Conservation (phyloP, 2,797 vertebrate genomes). For the Coregonus sp. region DNA sequence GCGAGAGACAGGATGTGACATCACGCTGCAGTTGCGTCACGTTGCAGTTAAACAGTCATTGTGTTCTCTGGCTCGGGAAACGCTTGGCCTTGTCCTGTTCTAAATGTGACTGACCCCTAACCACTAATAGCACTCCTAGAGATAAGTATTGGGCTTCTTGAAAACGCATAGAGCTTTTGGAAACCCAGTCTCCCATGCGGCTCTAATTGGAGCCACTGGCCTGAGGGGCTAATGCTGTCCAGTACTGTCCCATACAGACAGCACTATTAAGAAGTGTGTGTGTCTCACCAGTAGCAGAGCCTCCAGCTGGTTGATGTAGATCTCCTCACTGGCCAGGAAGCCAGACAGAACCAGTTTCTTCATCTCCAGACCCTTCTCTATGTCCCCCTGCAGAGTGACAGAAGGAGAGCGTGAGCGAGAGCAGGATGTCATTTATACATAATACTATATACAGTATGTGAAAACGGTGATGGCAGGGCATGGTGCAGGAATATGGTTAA, state of each 20-base stretch:
- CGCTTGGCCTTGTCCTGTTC: background rate
- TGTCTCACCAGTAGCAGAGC: conserved; percentile 88
- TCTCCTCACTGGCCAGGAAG: conserved; percentile 96
- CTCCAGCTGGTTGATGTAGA: conserved; percentile 98
- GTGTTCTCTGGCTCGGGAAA: background rate
- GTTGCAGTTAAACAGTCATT: background rate
- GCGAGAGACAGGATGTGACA: background rate
- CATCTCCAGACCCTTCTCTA: conserved; percentile 96
- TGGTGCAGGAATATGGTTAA: too few species aligned
- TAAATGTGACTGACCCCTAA: conserved; percentile 2
- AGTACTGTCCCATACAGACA: background rate
- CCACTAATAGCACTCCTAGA: background rate
- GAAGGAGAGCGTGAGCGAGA: background rate
- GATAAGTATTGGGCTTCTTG: background rate
- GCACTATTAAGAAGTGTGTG: background rate
- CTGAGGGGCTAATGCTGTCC: background rate
- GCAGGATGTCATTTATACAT: background rate
- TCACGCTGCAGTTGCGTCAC: background rate
- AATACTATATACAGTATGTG: background rate
- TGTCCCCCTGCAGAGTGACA: conserved; percentile 77
- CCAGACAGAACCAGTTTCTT: conserved; percentile 94
- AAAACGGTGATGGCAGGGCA: too few species aligned
- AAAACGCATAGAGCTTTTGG: background rate
- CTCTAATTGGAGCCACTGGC: background rate
- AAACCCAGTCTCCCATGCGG: background rate